Evolutionary conservation across 2,888 invertebrate genomes (phyloP).

Genomic region (Ferdinandea cuprea): DNA sequence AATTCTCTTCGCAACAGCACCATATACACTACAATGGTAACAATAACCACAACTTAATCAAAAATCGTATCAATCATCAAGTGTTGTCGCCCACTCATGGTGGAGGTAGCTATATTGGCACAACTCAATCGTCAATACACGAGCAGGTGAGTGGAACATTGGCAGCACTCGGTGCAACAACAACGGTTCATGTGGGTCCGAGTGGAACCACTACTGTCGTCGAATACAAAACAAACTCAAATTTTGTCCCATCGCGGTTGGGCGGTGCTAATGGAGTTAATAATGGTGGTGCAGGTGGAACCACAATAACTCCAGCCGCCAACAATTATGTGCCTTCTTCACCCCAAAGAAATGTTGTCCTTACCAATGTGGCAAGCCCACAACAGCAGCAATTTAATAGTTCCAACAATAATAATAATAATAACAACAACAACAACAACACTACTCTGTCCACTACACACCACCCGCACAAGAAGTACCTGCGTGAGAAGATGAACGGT

Average conservation of each 20-base stretch:
- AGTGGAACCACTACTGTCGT: conserved; percentile 83
- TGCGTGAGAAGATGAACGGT: conserved; percentile 83
- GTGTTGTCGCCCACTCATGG: conserved; percentile 62
- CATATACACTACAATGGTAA: conserved; percentile 53
- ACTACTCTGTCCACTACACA: conserved; percentile 76
- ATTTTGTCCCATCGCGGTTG: conserved; percentile 75
- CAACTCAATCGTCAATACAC: conserved; percentile 44
- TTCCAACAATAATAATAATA: conserved; percentile 69
- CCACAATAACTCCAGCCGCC: conserved; percentile 73
- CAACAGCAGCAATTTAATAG: conserved; percentile 74
- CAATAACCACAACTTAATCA: conserved; percentile 58
- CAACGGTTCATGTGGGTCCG: conserved; percentile 82
- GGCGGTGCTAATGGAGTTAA: conserved; percentile 50
- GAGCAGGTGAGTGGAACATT: conserved; percentile 66
- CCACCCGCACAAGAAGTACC: conserved; percentile 83
- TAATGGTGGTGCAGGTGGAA: conserved; percentile 62
- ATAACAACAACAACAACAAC: conserved; percentile 75
- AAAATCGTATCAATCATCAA: conserved; percentile 76
- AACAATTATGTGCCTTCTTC: conserved; percentile 78
- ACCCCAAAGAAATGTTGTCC: conserved; percentile 69
- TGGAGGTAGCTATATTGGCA: conserved; percentile 38
- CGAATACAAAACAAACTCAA: conserved; percentile 81
- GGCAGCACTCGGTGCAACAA: conserved; percentile 79
- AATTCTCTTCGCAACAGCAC: conserved; percentile 58
- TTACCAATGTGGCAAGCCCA: conserved; percentile 67